Conservation (phyloP, 1,140 invertebrate species). For the Ruditapes philippinarum region DNA sequence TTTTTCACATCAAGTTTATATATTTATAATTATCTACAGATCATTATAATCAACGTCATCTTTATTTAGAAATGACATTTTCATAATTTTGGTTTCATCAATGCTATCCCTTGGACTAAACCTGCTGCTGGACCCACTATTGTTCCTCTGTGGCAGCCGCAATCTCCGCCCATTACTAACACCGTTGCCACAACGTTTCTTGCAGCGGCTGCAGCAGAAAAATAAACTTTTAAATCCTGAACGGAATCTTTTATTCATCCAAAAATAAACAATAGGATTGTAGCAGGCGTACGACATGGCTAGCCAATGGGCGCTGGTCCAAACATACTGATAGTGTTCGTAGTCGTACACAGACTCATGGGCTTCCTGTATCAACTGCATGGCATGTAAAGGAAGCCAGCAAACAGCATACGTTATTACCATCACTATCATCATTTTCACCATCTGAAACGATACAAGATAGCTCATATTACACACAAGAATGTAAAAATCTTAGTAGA, state of each 20-base stretch:
- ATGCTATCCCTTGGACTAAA: conserved; percentile 56
- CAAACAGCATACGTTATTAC: conserved; percentile 95
- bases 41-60: conserved; percentile 40
- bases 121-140: conserved; percentile 58
- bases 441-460: conserved; percentile 91
- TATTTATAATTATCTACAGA: conserved; percentile 2
- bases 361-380: conserved; percentile 85
- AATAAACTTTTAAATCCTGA: conserved; percentile 84
- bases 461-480: too few species aligned
- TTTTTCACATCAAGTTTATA: too few species aligned
- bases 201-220: conserved; percentile 57
- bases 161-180: not conserved
- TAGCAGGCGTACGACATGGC: conserved; percentile 97
- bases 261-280: conserved; percentile 97
- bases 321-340: conserved; percentile 87
- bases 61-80: conserved; percentile 55
- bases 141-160: conserved; percentile 22
- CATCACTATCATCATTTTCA: conserved; percentile 97
- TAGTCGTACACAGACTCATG: conserved; percentile 78
- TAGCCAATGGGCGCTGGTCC: conserved; percentile 90
- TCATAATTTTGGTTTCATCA: conserved; percentile 62
- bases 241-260: conserved; percentile 95
- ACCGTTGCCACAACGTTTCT: conserved; percentile 8
- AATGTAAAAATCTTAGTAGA: too few species aligned
- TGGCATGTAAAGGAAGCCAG: conserved; percentile 94